Evolutionary conservation across 1,140 invertebrate genomes (phyloP).

Genomic region (Drosophila ironensis): DNA sequence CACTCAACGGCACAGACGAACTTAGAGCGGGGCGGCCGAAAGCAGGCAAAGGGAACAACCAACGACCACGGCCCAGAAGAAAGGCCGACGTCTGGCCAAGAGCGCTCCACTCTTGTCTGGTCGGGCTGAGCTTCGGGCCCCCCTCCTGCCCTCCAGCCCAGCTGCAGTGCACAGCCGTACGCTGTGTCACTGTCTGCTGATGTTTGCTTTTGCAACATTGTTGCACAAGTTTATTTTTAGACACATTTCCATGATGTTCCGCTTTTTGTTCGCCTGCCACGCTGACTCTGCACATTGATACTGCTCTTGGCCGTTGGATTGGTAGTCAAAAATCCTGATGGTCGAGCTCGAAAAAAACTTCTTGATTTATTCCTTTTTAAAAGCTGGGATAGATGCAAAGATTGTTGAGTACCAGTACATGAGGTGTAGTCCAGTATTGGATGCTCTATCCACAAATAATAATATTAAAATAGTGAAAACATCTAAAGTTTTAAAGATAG

Average conservation of each 20-base stretch:
- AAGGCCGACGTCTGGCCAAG: conserved; percentile 41
- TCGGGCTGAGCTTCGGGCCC: not conserved
- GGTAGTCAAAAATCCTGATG: not conserved
- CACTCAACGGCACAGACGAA: conserved; percentile 53
- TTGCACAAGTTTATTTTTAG: conserved; percentile 76
- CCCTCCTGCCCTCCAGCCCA: not conserved
- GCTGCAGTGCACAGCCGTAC: conserved; percentile 12
- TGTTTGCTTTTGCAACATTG: conserved; percentile 76
- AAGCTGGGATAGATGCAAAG: too few species aligned
- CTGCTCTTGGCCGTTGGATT: not conserved
- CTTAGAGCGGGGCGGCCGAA: conserved; percentile 28
- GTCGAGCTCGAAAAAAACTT: not conserved
- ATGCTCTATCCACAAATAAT: too few species aligned
- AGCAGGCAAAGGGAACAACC: too few species aligned
- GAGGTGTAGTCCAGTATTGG: too few species aligned
- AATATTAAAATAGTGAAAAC: not conserved
- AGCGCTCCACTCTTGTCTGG: conserved; percentile 21
- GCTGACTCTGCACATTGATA: conserved; percentile 52
- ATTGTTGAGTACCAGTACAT: too few species aligned
- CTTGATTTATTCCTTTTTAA: conserved; percentile 2
- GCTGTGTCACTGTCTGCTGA: conserved; percentile 60
- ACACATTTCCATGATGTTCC: conserved; percentile 67
- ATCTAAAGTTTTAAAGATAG: not conserved
- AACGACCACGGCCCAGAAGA: conserved; percentile 16
- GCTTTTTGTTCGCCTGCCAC: conserved; percentile 27